Evolutionary conservation across 2,113 vertebrate genomes (phyloP), one percentile per base, ranked within the genome.

Genomic region (Phylloscopus whistleri): DNA sequence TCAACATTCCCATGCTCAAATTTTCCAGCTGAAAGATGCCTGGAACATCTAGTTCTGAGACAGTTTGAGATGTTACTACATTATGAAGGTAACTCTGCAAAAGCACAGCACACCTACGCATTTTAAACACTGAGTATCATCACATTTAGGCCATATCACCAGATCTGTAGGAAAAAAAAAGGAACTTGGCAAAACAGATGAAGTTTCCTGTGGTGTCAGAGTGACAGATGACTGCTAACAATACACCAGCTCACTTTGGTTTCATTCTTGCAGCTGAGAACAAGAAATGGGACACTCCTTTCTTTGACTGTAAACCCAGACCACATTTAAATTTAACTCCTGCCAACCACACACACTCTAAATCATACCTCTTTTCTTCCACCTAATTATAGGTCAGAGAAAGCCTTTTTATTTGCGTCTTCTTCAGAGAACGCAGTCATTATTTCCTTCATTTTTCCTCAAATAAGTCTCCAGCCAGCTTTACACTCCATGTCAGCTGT

Each of bases 271-370:
- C 41, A 89, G 74, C 89, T 84, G 87, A 91, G 80, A 94, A 84
- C 81, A 91, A 84, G 77, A 79, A 87, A 60, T 84, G 62, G 49
- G 69, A 75, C 52, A 22, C 48, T 87, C 51, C 41, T 93, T 59
- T 21, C 73, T 55, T 30, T 87, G 63, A 62, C 80, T 87, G 64
- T 68, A 49, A 89, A 46, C 62, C 59, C 49, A 62, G 51, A 84
- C 79, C 70, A 52, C 41, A 31, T 52, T 80, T 93, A 96, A 96
- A 84, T 90, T 94, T 93, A 92, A 90, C 74, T 95, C 87, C 90
- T 90, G 76, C 75, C 82, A 91, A 92, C 90, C 80, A 90, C 60
- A 93, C 69, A 72, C 76, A 66, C 43, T 74, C 76, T 18, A 91
- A 94, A 75, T 86, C 59, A 81, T 64, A 66, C 17, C 55, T 62